These are phyloP conservation scores for Bombus soroeensis DNA, from an alignment of 1,140 invertebrate genomes.

Conservation along the genomic window DNA sequence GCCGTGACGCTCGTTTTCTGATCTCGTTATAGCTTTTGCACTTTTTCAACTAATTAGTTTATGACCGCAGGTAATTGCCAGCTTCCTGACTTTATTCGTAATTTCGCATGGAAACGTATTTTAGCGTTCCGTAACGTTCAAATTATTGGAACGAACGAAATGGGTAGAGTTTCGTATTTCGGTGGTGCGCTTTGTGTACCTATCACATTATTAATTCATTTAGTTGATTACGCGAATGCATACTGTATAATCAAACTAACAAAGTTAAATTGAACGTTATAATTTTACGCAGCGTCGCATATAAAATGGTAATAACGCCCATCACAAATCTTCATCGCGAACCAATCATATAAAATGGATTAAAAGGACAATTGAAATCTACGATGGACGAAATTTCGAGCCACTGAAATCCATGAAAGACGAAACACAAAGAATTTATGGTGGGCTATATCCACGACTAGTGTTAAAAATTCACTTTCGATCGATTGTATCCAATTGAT, in stretches of 20 bases:
- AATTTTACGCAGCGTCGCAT: not conserved
- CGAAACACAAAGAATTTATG: not conserved
- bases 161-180: not conserved
- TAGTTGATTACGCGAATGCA: not conserved
- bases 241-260: not conserved
- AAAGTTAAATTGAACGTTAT: not conserved
- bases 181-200: not conserved
- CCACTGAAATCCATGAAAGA: not conserved
- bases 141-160: not conserved
- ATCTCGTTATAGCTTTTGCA: too few species aligned
- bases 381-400: not conserved
- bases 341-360: not conserved
- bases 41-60: not conserved
- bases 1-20: not conserved
- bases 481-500: too few species aligned
- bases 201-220: not conserved
- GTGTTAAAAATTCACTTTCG: too few species aligned
- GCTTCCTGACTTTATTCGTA: not conserved
- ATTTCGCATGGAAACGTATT: not conserved
- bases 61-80: not conserved
- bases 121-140: not conserved
- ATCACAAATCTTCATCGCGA: not conserved
- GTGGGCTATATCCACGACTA: too few species aligned
- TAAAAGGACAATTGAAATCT: not conserved
- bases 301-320: not conserved